A percentile compares a stretch with the other conserved stretches of the same genome.
Evolutionary conservation across 2,113 vertebrate species (phyloP).

Genomic region (Pelvicachromis taeniatus): DNA sequence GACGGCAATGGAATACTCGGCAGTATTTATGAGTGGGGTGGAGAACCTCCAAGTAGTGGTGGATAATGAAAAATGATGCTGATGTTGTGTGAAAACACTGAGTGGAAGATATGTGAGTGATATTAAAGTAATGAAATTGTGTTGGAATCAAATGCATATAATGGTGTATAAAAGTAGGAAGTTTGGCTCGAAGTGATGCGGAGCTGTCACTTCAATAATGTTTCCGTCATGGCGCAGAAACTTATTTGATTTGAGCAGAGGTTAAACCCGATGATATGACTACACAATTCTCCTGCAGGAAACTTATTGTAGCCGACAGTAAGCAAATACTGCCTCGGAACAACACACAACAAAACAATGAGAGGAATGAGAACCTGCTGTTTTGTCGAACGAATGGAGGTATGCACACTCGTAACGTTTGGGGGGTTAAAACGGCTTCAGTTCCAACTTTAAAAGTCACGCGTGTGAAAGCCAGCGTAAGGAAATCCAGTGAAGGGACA

Average conservation of each 20-base stretch:
- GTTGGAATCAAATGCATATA: constrained; percentile 40
- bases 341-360: constrained; percentile 5
- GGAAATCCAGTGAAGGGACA: not conserved
- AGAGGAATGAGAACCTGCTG: not conserved
- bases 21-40: constrained; percentile 35
- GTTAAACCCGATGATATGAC: constrained; percentile 45
- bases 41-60: constrained; percentile 8
- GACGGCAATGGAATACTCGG: constrained; percentile 57
- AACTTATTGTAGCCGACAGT: constrained; percentile 34
- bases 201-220: constrained; percentile 41
- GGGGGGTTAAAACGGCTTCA: not conserved
- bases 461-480: not conserved
- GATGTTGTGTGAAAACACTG: constrained; percentile 45
- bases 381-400: not conserved
- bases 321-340: not conserved
- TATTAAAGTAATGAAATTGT: constrained; percentile 43
- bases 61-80: constrained; percentile 56
- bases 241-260: constrained; percentile 30
- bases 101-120: constrained; percentile 22
- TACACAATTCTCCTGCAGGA: not conserved
- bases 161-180: not conserved
- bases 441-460: not conserved
- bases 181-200: constrained; percentile 11
- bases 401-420: not conserved
- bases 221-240: constrained; percentile 17